phyloP scores from a whole-genome alignment of 2,797 vertebrate genomes.

The Caiman crocodilus region DNA sequence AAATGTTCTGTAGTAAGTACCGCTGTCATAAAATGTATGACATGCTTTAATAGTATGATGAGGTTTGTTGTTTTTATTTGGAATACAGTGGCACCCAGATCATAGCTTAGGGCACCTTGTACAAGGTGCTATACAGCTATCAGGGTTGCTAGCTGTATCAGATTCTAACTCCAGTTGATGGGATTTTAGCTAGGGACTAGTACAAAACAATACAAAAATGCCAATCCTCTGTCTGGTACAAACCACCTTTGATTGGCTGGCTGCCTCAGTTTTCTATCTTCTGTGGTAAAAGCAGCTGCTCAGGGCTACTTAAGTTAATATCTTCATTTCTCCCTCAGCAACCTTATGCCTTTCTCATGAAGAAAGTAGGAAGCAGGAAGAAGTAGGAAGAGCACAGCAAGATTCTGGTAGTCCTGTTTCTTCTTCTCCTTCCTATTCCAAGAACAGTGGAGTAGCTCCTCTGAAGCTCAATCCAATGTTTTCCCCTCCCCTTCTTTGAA shows the following conservation, averaged over 20 bases:
- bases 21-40: background rate
- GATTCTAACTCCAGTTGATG: background rate
- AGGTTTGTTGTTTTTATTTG: background rate
- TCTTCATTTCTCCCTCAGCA: background rate
- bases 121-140: background rate
- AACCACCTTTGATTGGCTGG: background rate
- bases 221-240: background rate
- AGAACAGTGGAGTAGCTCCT: too few species aligned
- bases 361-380: background rate
- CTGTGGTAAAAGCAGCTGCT: background rate
- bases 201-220: accelerated
- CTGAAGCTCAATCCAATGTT: too few species aligned
- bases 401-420: too few species aligned
- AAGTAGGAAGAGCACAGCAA: background rate
- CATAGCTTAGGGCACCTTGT: background rate
- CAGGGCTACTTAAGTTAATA: background rate
- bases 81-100: background rate
- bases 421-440: too few species aligned
- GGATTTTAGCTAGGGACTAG: background rate
- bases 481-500: too few species aligned
- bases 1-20: background rate
- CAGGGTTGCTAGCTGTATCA: background rate
- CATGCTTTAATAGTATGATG: background rate
- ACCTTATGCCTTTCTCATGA: background rate
- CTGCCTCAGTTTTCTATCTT: accelerated